These are phyloP conservation scores for Eulithis testata DNA, from an alignment of 2,888 invertebrate genomes.

Conservation along the genomic window DNA sequence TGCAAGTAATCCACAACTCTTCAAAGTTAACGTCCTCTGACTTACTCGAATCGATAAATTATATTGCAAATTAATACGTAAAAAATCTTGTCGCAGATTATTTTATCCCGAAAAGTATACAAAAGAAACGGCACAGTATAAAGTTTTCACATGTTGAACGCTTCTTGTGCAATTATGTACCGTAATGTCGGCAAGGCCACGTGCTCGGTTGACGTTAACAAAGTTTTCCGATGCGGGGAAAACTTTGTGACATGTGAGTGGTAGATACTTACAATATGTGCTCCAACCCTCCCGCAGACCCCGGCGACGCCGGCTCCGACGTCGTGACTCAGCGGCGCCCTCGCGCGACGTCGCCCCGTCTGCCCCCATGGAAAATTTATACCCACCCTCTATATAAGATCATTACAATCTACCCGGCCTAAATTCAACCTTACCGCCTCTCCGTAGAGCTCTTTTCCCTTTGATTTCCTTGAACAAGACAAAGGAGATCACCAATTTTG, in stretches of 20 bases:
- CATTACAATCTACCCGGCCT: slow-evolving; percentile 59
- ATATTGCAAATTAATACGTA: too few species aligned
- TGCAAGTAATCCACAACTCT: too few species aligned
- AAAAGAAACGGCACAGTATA: slow-evolving; percentile 36
- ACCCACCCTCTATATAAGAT: slow-evolving; percentile 81
- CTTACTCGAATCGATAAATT: too few species aligned
- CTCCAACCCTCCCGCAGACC: slow-evolving; percentile 47
- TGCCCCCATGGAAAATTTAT: slow-evolving; percentile 84
- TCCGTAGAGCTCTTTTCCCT: slow-evolving; percentile 61
- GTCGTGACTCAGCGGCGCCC: slow-evolving; percentile 83
- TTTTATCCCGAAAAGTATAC: slow-evolving; percentile 11
- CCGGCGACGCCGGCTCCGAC: slow-evolving; percentile 61
- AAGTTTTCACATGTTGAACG: slow-evolving; percentile 58
- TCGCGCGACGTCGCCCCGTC: slow-evolving; percentile 83
- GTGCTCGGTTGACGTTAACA: slow-evolving; percentile 84
- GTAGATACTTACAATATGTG: slow-evolving; percentile 82
- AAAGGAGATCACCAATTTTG: slow-evolving; percentile 79
- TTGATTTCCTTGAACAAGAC: slow-evolving; percentile 60
- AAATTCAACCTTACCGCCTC: slow-evolving; percentile 60
- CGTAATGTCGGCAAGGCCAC: slow-evolving; percentile 77
- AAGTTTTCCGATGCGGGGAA: slow-evolving; percentile 83
- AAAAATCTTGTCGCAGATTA: background rate
- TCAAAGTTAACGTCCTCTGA: too few species aligned
- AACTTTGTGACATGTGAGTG: slow-evolving; percentile 85
- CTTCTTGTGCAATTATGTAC: slow-evolving; percentile 65